Evolutionary conservation across 2,113 vertebrate genomes (phyloP).

Genomic region (Nycticorax nycticorax): DNA sequence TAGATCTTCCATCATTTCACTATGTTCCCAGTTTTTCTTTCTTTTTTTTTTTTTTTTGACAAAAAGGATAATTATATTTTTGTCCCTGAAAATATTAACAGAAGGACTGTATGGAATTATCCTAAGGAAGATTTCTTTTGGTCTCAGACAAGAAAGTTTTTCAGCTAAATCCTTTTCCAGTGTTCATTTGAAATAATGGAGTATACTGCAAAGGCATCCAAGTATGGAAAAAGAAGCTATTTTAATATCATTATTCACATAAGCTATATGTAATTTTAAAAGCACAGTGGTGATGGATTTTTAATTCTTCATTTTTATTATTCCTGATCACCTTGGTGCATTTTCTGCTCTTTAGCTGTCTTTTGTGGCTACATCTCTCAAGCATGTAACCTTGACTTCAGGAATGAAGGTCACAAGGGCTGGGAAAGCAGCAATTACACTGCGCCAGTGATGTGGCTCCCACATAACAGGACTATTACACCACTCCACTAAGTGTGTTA

Average conservation of each 20-base stretch:
- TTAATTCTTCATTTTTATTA: not conserved
- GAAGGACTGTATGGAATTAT: not conserved
- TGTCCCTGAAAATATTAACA: conserved; percentile 9
- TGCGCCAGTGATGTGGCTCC: not conserved
- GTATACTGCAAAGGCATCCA: not conserved
- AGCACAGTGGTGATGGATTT: not conserved
- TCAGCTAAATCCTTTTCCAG: not conserved
- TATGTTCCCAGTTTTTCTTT: not conserved
- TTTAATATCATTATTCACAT: not conserved
- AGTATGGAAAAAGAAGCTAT: not conserved
- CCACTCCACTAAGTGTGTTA: not conserved
- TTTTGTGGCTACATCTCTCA: not conserved
- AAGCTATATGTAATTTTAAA: not conserved
- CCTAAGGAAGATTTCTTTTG: not conserved
- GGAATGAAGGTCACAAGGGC: not conserved
- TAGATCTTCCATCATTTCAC: not conserved
- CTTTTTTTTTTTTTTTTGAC: not conserved
- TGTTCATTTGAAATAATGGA: not conserved
- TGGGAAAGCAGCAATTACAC: not conserved
- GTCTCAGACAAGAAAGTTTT: not conserved
- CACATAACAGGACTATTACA: not conserved
- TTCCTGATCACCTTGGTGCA: not conserved
- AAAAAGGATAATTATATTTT: not conserved
- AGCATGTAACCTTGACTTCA: not conserved
- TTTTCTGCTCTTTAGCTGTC: not conserved